These are phyloP conservation scores for Galemys pyrenaicus DNA, from an alignment of 2,113 vertebrate species.

Conservation along the genomic window DNA sequence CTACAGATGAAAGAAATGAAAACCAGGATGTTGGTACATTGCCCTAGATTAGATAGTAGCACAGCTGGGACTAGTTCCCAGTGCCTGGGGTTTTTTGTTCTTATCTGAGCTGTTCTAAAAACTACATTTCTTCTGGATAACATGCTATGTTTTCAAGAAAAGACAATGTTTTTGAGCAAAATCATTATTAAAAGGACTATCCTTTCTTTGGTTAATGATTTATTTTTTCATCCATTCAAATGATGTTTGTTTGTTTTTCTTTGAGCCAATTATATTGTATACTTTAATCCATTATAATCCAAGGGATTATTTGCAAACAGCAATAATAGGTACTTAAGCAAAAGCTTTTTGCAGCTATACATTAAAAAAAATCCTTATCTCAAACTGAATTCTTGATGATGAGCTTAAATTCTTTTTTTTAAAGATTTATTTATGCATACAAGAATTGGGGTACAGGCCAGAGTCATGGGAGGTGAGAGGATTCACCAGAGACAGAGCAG, in stretches of 20 bases:
- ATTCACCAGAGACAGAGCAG: too few relatives aligned
- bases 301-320: neutral
- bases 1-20: neutral
- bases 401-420: neutral
- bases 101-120: neutral
- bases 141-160: neutral
- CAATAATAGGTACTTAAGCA: neutral
- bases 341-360: neutral
- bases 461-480: too few relatives aligned
- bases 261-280: neutral
- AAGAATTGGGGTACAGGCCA: too few relatives aligned
- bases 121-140: neutral
- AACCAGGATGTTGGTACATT: neutral
- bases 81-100: neutral
- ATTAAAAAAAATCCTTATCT: neutral
- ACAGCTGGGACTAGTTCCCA: neutral
- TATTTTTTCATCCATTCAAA: neutral
- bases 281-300: neutral
- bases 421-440: too few relatives aligned
- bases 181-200: neutral
- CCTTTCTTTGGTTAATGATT: neutral
- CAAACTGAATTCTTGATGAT: neutral
- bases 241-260: neutral
- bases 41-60: fast-evolving
- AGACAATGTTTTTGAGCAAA: conserved; percentile 1